These are phyloP conservation scores for Lagopus leucura DNA, from an alignment of 2,113 vertebrate species.

Conservation along the genomic window DNA sequence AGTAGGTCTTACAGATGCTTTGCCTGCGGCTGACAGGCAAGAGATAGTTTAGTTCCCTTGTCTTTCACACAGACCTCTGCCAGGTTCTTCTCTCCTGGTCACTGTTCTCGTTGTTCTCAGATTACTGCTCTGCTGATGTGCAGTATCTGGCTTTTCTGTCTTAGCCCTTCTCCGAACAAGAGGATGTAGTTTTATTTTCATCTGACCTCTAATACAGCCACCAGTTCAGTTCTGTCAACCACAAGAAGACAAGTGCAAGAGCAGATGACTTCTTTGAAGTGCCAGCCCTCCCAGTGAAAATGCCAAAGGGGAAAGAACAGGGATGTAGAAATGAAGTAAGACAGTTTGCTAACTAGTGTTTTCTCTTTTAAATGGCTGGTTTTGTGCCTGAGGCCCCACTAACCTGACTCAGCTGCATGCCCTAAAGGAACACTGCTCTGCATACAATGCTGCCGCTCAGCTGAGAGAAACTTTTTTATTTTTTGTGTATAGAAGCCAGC, in stretches of 20 bases:
- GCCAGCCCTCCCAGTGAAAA: neutral
- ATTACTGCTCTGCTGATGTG: neutral
- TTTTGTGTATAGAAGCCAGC: neutral
- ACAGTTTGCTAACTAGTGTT: neutral
- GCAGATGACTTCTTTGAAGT: neutral
- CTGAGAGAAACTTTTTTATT: neutral
- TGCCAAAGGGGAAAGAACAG: neutral
- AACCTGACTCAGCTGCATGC: neutral
- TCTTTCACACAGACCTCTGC: neutral
- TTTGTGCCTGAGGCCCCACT: neutral
- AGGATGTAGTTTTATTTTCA: neutral
- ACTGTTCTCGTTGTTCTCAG: neutral
- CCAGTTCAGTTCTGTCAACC: neutral
- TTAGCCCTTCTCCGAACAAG: neutral
- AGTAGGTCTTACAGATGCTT: neutral
- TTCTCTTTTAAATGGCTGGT: neutral
- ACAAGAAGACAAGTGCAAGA: neutral
- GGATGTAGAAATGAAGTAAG: neutral
- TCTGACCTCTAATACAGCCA: neutral
- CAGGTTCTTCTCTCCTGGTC: neutral
- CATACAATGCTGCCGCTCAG: neutral
- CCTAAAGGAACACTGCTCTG: neutral
- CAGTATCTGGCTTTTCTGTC: neutral
- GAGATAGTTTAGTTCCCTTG: neutral
- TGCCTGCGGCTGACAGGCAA: neutral